Evolutionary conservation across 1,140 invertebrate genomes (phyloP).

Genomic region (Anoplophora glabripennis): DNA sequence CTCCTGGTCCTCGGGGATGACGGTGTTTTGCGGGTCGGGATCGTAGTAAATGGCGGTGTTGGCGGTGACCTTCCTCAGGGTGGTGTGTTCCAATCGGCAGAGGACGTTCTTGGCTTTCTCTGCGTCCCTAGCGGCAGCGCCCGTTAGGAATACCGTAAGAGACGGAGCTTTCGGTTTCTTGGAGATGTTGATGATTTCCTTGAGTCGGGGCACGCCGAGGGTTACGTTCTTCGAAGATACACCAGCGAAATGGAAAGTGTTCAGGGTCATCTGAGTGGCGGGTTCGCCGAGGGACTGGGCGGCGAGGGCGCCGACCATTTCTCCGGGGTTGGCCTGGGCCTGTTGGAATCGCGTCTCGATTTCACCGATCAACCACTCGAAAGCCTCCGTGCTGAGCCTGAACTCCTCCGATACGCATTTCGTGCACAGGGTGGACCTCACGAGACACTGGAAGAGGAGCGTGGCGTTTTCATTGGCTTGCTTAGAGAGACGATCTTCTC

Average conservation of each 20-base stretch:
- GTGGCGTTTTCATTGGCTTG: slow-evolving; percentile 99
- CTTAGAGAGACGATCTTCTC: slow-evolving; percentile 89
- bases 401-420: slow-evolving; percentile 96
- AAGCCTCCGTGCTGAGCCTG: slow-evolving; percentile 89
- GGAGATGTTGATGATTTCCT: slow-evolving; percentile 99
- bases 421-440: slow-evolving; percentile 92
- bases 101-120: slow-evolving; percentile 99
- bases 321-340: slow-evolving; percentile 88
- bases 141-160: slow-evolving; percentile 94
- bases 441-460: slow-evolving; percentile 91
- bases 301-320: slow-evolving; percentile 98
- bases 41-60: slow-evolving; percentile 99
- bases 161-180: slow-evolving; percentile 99
- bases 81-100: slow-evolving; percentile 95
- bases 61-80: slow-evolving; percentile 91
- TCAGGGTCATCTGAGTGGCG: slow-evolving; percentile 99
- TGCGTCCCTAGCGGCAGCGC: slow-evolving; percentile 92
- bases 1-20: slow-evolving; percentile 98
- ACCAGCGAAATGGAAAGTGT: slow-evolving; percentile 99
- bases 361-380: slow-evolving; percentile 99
- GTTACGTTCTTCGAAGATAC: slow-evolving; percentile 99
- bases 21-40: slow-evolving; percentile 97
- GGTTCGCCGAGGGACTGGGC: slow-evolving; percentile 98
- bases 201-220: slow-evolving; percentile 93
- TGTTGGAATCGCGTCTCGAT: slow-evolving; percentile 98